Conservation (phyloP, 1,140 invertebrate species). For the Brachionus sp. region DNA sequence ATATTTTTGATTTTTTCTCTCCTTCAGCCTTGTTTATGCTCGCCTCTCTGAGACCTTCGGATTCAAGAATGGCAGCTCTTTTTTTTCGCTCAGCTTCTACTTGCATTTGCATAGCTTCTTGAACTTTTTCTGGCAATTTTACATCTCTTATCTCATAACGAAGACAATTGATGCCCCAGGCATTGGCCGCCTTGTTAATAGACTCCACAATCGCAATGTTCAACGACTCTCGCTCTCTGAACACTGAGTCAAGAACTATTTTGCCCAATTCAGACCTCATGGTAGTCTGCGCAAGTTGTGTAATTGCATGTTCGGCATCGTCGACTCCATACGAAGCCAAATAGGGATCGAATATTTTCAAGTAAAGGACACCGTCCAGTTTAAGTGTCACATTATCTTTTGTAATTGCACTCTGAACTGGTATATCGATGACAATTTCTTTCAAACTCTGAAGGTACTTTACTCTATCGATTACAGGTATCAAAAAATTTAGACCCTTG, state of each 20-base stretch:
- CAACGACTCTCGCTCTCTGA: slow-evolving; percentile 87
- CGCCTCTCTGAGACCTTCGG: slow-evolving; percentile 83
- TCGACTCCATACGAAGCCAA: slow-evolving; percentile 96
- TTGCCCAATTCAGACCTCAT: slow-evolving; percentile 98
- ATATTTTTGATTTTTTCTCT: slow-evolving; percentile 80
- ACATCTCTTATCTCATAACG: slow-evolving; percentile 73
- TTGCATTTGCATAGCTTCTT: slow-evolving; percentile 99
- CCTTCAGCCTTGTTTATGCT: slow-evolving; percentile 97
- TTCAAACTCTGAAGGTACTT: slow-evolving; percentile 98
- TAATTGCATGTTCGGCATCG: slow-evolving; percentile 98
- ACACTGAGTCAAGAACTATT: slow-evolving; percentile 94
- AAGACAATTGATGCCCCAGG: slow-evolving; percentile 95
- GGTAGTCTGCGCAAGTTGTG: slow-evolving; percentile 95
- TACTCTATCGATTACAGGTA: slow-evolving; percentile 86
- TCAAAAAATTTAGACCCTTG: slow-evolving; percentile 81
- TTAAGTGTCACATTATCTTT: slow-evolving; percentile 91
- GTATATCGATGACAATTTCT: slow-evolving; percentile 98
- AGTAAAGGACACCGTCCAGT: slow-evolving; percentile 94
- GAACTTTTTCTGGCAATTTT: slow-evolving; percentile 81
- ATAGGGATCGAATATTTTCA: slow-evolving; percentile 88
- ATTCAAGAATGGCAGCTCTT: slow-evolving; percentile 90
- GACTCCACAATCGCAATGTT: slow-evolving; percentile 93
- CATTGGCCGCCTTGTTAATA: slow-evolving; percentile 94
- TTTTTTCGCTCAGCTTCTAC: slow-evolving; percentile 69
- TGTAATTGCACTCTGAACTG: slow-evolving; percentile 95